Conservation (phyloP, 2,888 invertebrate genomes). For the Drosophila yooni region DNA sequence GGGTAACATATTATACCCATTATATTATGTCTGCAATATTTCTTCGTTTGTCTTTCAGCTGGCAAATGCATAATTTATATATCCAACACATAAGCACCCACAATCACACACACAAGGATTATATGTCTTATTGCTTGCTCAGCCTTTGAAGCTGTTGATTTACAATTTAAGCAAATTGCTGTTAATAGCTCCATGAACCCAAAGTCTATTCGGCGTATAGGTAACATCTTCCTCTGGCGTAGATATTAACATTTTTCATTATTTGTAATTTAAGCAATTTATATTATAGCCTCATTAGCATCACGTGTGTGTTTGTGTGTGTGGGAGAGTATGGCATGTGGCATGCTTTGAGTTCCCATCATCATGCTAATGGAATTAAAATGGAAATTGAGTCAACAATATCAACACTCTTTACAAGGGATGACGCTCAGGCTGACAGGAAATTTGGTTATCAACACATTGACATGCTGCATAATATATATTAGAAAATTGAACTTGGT, state of each 20-base stretch:
- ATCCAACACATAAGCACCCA: slow-evolving; percentile 4
- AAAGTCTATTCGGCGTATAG: slow-evolving; percentile 35
- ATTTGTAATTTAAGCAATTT: slow-evolving; percentile 78
- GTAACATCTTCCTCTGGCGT: slow-evolving; percentile 42
- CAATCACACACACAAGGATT: slow-evolving; percentile 10
- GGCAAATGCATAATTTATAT: slow-evolving; percentile 50
- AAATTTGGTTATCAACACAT: slow-evolving; percentile 48
- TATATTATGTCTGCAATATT: slow-evolving; percentile 32
- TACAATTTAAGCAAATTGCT: slow-evolving; percentile 58
- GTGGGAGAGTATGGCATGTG: slow-evolving; percentile 27
- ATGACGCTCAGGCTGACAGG: slow-evolving; percentile 13
- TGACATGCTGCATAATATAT: slow-evolving; percentile 15
- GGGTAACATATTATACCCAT: slow-evolving; percentile 15
- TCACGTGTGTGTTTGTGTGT: slow-evolving; percentile 32
- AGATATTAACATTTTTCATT: slow-evolving; percentile 72
- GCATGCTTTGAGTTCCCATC: slow-evolving; percentile 60
- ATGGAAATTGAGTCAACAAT: slow-evolving; percentile 73
- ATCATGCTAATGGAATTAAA: slow-evolving; percentile 74
- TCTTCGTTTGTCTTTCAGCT: slow-evolving; percentile 15
- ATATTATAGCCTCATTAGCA: slow-evolving; percentile 76
- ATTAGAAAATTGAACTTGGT: slow-evolving; percentile 4
- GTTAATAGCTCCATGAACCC: slow-evolving; percentile 46
- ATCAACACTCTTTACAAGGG: slow-evolving; percentile 47
- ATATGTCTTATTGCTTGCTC: slow-evolving; percentile 45
- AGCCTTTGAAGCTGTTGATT: slow-evolving; percentile 59